Conservation (phyloP, 2,888 invertebrate genomes). For the Invenusta paracnida region DNA sequence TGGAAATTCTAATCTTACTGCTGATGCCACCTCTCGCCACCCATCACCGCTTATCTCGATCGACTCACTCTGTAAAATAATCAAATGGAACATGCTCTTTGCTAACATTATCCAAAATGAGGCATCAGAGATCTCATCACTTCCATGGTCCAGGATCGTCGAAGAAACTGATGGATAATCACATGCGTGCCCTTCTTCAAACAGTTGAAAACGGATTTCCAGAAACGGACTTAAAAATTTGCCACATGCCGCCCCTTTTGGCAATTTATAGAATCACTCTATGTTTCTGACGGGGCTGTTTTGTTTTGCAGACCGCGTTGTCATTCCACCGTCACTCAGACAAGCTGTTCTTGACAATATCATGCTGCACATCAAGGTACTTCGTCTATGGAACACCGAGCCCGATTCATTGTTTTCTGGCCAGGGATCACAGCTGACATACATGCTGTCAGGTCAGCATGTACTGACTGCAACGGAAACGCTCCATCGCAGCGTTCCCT, state of each 20-base stretch:
- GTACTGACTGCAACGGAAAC: neutral
- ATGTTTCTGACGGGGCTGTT: neutral
- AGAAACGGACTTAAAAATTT: neutral
- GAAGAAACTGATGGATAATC: conserved; percentile 6
- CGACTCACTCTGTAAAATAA: too few relatives aligned
- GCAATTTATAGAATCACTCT: neutral
- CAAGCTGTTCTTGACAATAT: neutral
- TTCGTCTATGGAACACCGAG: neutral
- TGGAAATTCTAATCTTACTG: conserved; percentile 31
- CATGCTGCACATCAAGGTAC: conserved; percentile 4
- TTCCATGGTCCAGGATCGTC: neutral
- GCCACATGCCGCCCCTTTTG: neutral
- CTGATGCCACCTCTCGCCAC: conserved; percentile 34
- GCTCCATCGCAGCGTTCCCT: neutral
- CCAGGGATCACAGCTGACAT: conserved; percentile 15
- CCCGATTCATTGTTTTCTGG: neutral
- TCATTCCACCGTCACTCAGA: neutral
- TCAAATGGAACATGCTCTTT: neutral
- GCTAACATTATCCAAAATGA: conserved; percentile 9
- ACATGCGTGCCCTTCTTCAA: neutral
- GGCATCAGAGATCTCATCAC: conserved; percentile 15
- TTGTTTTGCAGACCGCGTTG: neutral
- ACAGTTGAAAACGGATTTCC: neutral
- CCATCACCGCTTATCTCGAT: conserved; percentile 20
- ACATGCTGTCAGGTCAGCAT: neutral